Evolutionary conservation across 30 jellyfish, hydroid and myxozoan species (phyloP), one percentile per base, ranked within the genome.

Genomic region (Sanderia malayensis): DNA sequence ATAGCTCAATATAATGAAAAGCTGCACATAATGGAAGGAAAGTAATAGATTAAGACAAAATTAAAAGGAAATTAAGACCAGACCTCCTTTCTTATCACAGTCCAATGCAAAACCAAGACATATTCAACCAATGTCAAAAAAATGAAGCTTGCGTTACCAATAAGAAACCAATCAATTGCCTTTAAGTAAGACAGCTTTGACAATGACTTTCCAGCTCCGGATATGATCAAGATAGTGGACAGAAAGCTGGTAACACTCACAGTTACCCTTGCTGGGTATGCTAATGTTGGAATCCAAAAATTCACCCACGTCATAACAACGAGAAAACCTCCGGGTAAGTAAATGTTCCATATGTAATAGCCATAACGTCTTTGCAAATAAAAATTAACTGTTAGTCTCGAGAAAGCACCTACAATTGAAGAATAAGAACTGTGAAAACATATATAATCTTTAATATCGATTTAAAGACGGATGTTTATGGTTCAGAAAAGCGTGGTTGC

Each of bases 251-350:
- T 76, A 13, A 76, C 71, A 10, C 62, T 19, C 31, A 76, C 72
- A 0, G 87, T 76, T 0, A 76, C 87, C 13, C 87, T 74, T 4
- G 87, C 87, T 1, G 87, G 87, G 31, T 76, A 64, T 65, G 87
- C 87, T 64, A 34, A 26, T 6, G 79, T 31, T 4, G 87, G 87
- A 4, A 76, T 64, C 87, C 87, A 76, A 23, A 76, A 76, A 9
- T 46, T 45, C 32, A 67, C 68, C 82, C 82, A 79, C 3, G 91
- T 67, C 82, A 65, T 67, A 4, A 79, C 59, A 9, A 79, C 91
- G 6, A 79, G 76, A 31, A 79, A 25, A 25, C 46, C 70, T 0
- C 83, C 76, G 10, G 91, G 91, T 2, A 79, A 60, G 75, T 22
- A 79, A 9, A 47, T 44, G 73, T 61, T 61, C 87, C 87, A 76